Evolutionary conservation across 2,113 vertebrate genomes (phyloP).

Genomic region (Centropus bengalensis): DNA sequence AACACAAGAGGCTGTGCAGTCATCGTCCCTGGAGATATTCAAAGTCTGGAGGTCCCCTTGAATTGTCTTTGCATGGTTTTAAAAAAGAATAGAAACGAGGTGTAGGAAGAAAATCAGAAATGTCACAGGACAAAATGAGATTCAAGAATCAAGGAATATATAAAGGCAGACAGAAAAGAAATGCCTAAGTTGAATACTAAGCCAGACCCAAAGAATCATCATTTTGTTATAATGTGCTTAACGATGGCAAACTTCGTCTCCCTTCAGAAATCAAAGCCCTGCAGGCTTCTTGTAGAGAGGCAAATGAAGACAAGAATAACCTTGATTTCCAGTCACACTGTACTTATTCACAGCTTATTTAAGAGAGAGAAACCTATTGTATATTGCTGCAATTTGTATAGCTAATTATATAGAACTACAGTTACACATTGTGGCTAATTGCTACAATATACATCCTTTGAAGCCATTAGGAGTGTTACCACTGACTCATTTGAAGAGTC

Average conservation of each 20-base stretch:
- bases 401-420: slow-evolving; percentile 60
- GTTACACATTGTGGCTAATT: slow-evolving; percentile 60
- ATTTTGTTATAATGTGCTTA: slow-evolving; percentile 15
- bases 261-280: slow-evolving; percentile 49
- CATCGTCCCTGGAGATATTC: not conserved
- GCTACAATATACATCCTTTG: slow-evolving; percentile 57
- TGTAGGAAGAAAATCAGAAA: not conserved
- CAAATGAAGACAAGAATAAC: slow-evolving; percentile 58
- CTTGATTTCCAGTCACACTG: slow-evolving; percentile 49
- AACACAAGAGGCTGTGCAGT: not conserved
- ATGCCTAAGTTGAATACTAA: not conserved
- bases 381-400: slow-evolving; percentile 59
- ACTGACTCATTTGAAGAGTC: slow-evolving; percentile 58
- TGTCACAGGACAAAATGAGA: not conserved
- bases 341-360: slow-evolving; percentile 57
- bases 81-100: not conserved
- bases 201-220: slow-evolving; percentile 7
- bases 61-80: not conserved
- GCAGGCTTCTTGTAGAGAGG: slow-evolving; percentile 37
- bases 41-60: not conserved
- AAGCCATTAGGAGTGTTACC: slow-evolving; percentile 40
- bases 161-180: not conserved
- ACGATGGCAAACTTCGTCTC: slow-evolving; percentile 25
- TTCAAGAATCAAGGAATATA: not conserved
- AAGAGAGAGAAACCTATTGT: slow-evolving; percentile 55